Evolutionary conservation across 2,797 vertebrate species (phyloP).

Genomic region (Leptodactylus fallax): DNA sequence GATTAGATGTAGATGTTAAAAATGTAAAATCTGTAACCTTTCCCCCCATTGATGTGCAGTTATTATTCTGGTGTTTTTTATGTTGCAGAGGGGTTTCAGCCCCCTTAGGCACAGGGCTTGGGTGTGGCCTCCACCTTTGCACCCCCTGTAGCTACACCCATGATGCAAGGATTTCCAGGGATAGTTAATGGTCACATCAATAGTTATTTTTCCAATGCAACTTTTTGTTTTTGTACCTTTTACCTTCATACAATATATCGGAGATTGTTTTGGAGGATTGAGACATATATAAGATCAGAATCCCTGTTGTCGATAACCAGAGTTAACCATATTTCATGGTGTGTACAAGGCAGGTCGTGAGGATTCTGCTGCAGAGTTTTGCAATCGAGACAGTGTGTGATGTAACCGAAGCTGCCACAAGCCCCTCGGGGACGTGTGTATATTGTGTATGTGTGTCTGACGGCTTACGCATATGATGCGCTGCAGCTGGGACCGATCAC

Average conservation of each 20-base stretch:
- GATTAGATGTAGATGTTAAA: too few species aligned
- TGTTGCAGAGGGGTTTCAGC: neutral
- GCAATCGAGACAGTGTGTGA: constrained; percentile 36
- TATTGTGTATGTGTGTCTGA: constrained; percentile 45
- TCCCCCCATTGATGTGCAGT: too few species aligned
- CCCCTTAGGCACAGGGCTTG: too few species aligned
- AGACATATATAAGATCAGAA: neutral
- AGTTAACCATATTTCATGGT: neutral
- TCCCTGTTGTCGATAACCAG: neutral
- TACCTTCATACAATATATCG: neutral
- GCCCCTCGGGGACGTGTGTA: constrained; percentile 16
- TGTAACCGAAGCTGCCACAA: constrained; percentile 26
- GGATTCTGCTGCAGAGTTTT: constrained; percentile 26
- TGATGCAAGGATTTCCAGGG: neutral
- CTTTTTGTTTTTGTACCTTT: neutral
- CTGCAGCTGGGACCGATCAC: constrained; percentile 54
- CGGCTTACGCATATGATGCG: constrained; percentile 18
- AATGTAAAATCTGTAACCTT: neutral
- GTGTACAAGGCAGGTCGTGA: neutral
- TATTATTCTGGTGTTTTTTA: too few species aligned
- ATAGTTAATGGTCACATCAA: neutral
- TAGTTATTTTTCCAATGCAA: neutral
- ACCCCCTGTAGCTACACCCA: neutral
- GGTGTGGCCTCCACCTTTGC: neutral
- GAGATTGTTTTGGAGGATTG: neutral